Base-by-base conservation (phyloP, 1,140 invertebrate genomes). In the Heliconius eleuchia region DNA sequence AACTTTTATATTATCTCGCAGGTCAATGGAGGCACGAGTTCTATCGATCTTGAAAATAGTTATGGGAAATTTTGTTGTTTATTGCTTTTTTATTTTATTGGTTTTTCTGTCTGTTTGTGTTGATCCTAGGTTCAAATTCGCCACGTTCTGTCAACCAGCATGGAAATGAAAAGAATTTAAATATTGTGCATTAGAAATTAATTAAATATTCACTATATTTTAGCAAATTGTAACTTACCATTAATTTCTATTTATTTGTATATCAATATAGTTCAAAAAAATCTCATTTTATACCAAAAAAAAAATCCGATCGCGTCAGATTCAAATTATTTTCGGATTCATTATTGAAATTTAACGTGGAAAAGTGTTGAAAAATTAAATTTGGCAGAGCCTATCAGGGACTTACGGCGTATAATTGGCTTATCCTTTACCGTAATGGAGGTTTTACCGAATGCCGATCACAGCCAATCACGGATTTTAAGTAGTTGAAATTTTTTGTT, bases 1-100 rank as follows among this genome's bases (percentile, higher is more conserved):
- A 91, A 92, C 87, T 92, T 92, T 91, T 89, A 91, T 92, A 93
- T 91, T 92, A 93, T 92, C 88, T 88, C 84, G 84, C 85, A 88
- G 91, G 91, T 89, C 90, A 89, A 83, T 81, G 83, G 74, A 84
- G 81, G 83, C 78, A 80, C 80, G 83, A 79, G 80, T 83, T 82
- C 55, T 86, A 90, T 88, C 87, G 88, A 90, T 85, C 80, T 80
- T 87, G 76, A 80, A 88, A 89, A 89, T 86, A 73, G 71, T 70
- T 57, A 71, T 78, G 42, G 70, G 74, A 73, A 60, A 78, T 42
- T 34, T 79, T 72, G 70, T 74, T 72, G 18, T 76, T 79, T 79
- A 71, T 75, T 74, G 13, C 18, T 72, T 72, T 72, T 72, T 72
- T 42, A 23, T 39, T 72, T 39, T 27, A 19, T 72, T 72, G 37